Conservation (phyloP, 1,140 invertebrate genomes). For the Ptiloglossa arizonensis region DNA sequence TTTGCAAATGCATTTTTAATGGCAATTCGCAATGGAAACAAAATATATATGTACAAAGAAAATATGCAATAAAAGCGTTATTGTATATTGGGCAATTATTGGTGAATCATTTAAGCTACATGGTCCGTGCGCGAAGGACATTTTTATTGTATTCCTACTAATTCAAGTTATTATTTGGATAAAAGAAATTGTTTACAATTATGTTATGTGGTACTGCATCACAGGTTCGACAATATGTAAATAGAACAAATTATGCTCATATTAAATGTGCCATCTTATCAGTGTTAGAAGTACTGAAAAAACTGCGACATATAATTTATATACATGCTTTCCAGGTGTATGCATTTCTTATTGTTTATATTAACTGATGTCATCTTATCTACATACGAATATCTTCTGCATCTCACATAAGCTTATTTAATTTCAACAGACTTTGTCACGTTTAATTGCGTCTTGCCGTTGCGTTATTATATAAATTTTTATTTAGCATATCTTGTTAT, state of each 20-base stretch:
- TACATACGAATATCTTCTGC: constrained; percentile 46
- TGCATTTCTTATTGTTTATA: constrained; percentile 49
- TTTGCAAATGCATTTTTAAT: constrained; percentile 26
- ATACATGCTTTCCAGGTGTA: constrained; percentile 58
- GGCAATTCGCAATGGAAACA: constrained; percentile 23
- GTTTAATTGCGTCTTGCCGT: constrained; percentile 58
- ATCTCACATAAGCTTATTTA: constrained; percentile 56
- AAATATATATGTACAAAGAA: constrained; percentile 39
- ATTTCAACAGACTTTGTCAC: constrained; percentile 35
- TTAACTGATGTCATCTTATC: constrained; percentile 50
- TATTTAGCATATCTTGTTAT: constrained; percentile 50
- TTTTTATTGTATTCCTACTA: constrained; percentile 39
- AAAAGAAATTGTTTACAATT: constrained; percentile 50
- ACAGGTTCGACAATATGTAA: constrained; percentile 58
- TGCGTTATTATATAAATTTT: constrained; percentile 52
- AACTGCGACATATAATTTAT: constrained; percentile 61
- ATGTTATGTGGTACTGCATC: constrained; percentile 54
- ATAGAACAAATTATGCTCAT: constrained; percentile 65
- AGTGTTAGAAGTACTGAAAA: constrained; percentile 52
- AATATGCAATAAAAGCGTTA: constrained; percentile 22
- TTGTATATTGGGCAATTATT: constrained; percentile 48
- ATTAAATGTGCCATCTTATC: constrained; percentile 68
- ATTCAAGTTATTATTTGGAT: constrained; percentile 44
- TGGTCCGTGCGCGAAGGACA: constrained; percentile 42
- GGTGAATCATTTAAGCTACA: constrained; percentile 50